Evolutionary conservation across 2,888 invertebrate genomes (phyloP).

Genomic region (Drosophila ustulata): DNA sequence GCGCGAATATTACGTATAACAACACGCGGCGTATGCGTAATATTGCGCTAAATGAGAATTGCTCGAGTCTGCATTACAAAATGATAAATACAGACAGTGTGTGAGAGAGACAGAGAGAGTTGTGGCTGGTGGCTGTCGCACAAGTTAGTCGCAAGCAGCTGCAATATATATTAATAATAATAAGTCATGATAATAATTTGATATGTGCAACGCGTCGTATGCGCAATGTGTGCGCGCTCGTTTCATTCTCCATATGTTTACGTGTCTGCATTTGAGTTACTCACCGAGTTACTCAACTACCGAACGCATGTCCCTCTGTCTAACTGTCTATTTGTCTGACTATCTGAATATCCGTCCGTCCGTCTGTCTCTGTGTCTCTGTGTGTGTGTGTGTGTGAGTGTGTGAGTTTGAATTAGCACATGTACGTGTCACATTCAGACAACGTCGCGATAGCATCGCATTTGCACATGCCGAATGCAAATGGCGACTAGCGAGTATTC

Average conservation of each 20-base stretch:
- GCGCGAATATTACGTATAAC: background rate
- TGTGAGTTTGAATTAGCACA: slow-evolving; percentile 67
- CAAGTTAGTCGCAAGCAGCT: slow-evolving; percentile 23
- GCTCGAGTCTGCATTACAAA: background rate
- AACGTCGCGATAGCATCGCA: slow-evolving; percentile 51
- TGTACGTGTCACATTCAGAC: slow-evolving; percentile 71
- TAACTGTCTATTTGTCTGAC: background rate
- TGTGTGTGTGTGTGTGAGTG: slow-evolving; percentile 22
- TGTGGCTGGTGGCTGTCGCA: background rate
- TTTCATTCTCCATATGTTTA: slow-evolving; percentile 42
- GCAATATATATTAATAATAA: slow-evolving; percentile 53
- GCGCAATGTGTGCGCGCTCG: slow-evolving; percentile 60
- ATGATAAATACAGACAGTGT: slow-evolving; percentile 5
- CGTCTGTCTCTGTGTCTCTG: background rate
- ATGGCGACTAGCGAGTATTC: slow-evolving; percentile 22
- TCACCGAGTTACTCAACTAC: slow-evolving; percentile 34
- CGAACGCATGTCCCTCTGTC: slow-evolving; percentile 21
- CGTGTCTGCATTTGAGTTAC: slow-evolving; percentile 51
- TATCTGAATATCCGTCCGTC: background rate
- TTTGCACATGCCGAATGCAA: slow-evolving; percentile 62
- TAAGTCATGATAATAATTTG: slow-evolving; percentile 55
- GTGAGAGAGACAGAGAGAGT: background rate
- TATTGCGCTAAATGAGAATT: slow-evolving; percentile 1
- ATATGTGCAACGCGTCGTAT: slow-evolving; percentile 68
- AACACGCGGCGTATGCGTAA: slow-evolving; percentile 8